A percentile compares a stretch with the other conserved stretches of the same genome.
Evolutionary conservation across 64 coral and sea anemone genomes (phyloP).

Genomic region (Montipora efflorescens): DNA sequence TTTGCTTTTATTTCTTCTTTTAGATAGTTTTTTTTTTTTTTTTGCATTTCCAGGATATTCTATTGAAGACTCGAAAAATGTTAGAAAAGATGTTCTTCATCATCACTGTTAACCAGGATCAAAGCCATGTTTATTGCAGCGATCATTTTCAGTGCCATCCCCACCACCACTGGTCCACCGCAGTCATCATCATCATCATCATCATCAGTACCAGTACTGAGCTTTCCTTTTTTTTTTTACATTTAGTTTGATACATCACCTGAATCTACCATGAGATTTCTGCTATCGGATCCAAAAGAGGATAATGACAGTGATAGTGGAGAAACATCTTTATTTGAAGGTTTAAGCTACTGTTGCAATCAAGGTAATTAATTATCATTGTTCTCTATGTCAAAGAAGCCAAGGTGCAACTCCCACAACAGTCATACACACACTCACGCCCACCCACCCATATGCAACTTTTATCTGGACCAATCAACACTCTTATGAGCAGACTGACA

Average conservation of each 20-base stretch:
- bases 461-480: not conserved
- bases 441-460: no score
- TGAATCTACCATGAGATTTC: constrained; percentile 77
- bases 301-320: not conserved
- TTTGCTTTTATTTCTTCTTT: not conserved
- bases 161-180: no score
- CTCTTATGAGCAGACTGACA: not conserved
- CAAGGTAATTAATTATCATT: not conserved
- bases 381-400: no score
- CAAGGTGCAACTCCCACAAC: no score
- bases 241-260: constrained; percentile 86
- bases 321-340: not conserved
- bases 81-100: no score
- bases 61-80: no score
- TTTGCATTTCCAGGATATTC: no score
- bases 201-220: not conserved
- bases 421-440: no score
- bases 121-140: no score
- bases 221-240: not conserved
- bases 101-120: no score
- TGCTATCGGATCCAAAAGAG: constrained; percentile 78
- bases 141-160: no score
- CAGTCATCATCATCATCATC: not conserved
- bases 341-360: constrained; percentile 34
- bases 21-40: not conserved